Percentiles rank a stretch among this genome's conserved stretches.
Conservation (phyloP, 2,888 invertebrate species). For the Athalia rosae region DNA sequence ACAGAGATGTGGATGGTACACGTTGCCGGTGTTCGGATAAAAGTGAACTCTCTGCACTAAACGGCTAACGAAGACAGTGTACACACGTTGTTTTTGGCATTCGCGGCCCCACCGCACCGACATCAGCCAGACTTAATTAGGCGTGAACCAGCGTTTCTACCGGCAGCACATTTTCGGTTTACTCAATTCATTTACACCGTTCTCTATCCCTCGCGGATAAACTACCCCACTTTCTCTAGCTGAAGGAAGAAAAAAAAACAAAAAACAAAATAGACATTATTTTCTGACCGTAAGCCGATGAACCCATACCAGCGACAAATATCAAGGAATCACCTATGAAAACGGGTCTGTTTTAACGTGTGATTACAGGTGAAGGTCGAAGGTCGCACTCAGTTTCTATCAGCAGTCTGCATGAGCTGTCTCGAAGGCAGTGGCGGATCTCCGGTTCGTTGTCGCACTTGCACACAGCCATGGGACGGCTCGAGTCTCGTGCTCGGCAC, state of each 20-base stretch:
- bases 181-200: slow-evolving; percentile 24
- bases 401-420: slow-evolving; percentile 96
- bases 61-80: slow-evolving; percentile 44
- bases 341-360: slow-evolving; percentile 34
- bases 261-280: not conserved
- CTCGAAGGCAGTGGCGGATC: slow-evolving; percentile 88
- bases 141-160: slow-evolving; percentile 45
- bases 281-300: not conserved
- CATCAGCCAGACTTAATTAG: slow-evolving; percentile 41
- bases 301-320: not conserved
- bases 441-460: slow-evolving; percentile 88
- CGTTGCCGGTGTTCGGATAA: not conserved
- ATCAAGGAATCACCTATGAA: no score
- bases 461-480: slow-evolving; percentile 93
- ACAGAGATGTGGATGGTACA: not conserved
- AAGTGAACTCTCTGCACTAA: slow-evolving; percentile 17
- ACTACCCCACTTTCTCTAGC: not conserved
- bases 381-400: slow-evolving; percentile 91
- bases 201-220: not conserved
- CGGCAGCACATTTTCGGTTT: slow-evolving; percentile 24
- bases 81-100: slow-evolving; percentile 42
- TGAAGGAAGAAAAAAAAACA: not conserved
- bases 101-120: slow-evolving; percentile 5
- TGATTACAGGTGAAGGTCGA: slow-evolving; percentile 89
- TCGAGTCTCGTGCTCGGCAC: slow-evolving; percentile 95